Base-by-base conservation (phyloP, 2,113 vertebrate species). In the Ammospiza nelsoni region DNA sequence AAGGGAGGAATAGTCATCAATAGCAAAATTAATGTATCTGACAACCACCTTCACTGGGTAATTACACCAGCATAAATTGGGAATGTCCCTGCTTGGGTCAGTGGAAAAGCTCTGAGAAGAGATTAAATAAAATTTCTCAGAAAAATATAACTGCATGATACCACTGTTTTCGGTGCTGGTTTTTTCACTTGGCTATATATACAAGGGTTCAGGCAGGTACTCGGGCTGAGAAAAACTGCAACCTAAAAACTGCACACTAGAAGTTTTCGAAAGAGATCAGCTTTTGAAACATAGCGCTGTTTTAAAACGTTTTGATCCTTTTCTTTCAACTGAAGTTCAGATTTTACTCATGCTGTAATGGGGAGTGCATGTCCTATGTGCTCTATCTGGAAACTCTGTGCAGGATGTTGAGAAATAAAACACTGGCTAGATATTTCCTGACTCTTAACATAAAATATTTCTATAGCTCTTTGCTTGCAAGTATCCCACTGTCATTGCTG, bases 381-480 rank as follows among this genome's bases (percentile, higher is more conserved):
- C 33, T 75, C 54, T 76, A 2, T 39, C 27, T 62, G 20, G 37
- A 92, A 84, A 62, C 22, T 33, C 89, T 48, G 22, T 77, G 24
- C 12, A 58, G 5, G 11, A 21, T 13, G 11, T 13, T 25, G 37
- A 59, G 62, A 91, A 87, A 71, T 28, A n/a, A 71, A 87, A 59
- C 1, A 54, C 24, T 35, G 4, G 5, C 7, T 72, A 4, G 8
- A 6, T 72, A 37, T 87, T 69, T 92, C 37, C 57, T 84, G 22
- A 10, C 27, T 89, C 25, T 48, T 74, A 77, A 75, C 14, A 39
- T 16, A 9, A 96, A 73, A 61, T 81, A 82, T 86, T 92, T 72
- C 68, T 76, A 54, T 48, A 89, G 51, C 15, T 84, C 84, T 82
- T 94, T 84, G 92, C 33, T 89, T 89, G 39, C n/a, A 93, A 73